Base-by-base conservation (phyloP, 2,797 vertebrate species). In the Manis crassicaudata region DNA sequence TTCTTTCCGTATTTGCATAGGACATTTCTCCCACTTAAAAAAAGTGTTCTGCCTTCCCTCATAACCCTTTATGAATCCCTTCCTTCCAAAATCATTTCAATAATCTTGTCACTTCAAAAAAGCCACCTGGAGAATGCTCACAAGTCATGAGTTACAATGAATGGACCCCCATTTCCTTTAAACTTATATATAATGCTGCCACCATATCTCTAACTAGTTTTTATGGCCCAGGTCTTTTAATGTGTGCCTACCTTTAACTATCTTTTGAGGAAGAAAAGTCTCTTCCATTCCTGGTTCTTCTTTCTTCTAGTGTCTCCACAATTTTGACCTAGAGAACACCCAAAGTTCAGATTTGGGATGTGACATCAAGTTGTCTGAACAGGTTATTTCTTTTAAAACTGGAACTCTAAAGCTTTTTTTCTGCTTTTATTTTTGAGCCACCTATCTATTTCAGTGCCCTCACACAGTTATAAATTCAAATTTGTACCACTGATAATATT, bases 311-410 rank as follows among this genome's bases (percentile, higher is more conserved):
- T 17, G 18, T 75, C 7, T 11, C 37, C 43, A 56, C 20, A 70
- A 56, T 92, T 95, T 85, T 80, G 35, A 87, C 60, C n/a, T 46
- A 75, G 18, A 76, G n/a, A 91, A 65, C 23, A 16, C 93, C 23
- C 6, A 86, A 11, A 0, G 6, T 86, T 75, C 56, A 79, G 58
- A 29, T 54, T 50, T 94, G 60, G 60, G 40, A 67, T 54, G 25
- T 72, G 80, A 79, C 25, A 37, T 80, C 7, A 91, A 65, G 4
- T 67, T 84, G 70, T 79, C 27, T 82, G 62, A 94, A 65, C 11
- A 32, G 1, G 4, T 50, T 75, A 5, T 13, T n/a, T 89, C 13
- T 56, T 95, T 63, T 67, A 32, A 67, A 27, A n/a, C 68, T 27
- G 54, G 20, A 67, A 81, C 25, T 87, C 32, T 68, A 37, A 65